Conservation (phyloP, 1,140 invertebrate species). For the Sitodiplosis mosellana region DNA sequence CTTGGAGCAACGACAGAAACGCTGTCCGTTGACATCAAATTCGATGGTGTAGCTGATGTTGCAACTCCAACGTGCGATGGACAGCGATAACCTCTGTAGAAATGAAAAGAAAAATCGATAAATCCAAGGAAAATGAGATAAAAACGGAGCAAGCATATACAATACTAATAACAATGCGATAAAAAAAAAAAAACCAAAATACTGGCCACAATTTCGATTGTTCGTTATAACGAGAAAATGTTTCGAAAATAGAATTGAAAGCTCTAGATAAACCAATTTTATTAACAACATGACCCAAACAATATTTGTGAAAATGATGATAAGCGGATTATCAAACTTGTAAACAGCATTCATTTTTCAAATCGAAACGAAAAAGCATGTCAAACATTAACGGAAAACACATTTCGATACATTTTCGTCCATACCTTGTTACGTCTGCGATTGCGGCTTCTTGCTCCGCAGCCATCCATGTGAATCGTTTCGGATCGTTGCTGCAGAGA, state of each 20-base stretch:
- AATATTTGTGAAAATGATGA: background rate
- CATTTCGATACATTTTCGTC: too few species aligned
- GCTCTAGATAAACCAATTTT: too few species aligned
- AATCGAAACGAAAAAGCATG: too few species aligned
- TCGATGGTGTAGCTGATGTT: constrained; percentile 32
- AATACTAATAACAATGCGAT: too few species aligned
- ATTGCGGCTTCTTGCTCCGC: constrained; percentile 51
- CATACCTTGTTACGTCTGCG: constrained; percentile 46
- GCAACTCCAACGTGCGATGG: constrained; percentile 31
- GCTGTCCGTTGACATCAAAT: constrained; percentile 9
- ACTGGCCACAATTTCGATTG: constrained; percentile 1
- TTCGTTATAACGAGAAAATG: background rate
- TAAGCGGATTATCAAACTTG: background rate
- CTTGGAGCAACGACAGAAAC: constrained; percentile 2
- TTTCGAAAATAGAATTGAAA: too few species aligned
- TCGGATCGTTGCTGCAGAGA: constrained; percentile 40
- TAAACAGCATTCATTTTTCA: too few species aligned
- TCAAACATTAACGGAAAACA: too few species aligned
- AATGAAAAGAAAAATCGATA: background rate
- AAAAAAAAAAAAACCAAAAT: too few species aligned
- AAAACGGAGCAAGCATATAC: background rate
- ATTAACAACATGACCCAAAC: background rate
- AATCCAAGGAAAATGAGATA: background rate
- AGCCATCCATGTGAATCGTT: constrained; percentile 52
- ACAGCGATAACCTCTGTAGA: constrained; percentile 24